Percentiles rank a stretch among this genome's conserved stretches.
phyloP scores from a whole-genome alignment of 2,888 invertebrate genomes.

The Chirona hameri region DNA sequence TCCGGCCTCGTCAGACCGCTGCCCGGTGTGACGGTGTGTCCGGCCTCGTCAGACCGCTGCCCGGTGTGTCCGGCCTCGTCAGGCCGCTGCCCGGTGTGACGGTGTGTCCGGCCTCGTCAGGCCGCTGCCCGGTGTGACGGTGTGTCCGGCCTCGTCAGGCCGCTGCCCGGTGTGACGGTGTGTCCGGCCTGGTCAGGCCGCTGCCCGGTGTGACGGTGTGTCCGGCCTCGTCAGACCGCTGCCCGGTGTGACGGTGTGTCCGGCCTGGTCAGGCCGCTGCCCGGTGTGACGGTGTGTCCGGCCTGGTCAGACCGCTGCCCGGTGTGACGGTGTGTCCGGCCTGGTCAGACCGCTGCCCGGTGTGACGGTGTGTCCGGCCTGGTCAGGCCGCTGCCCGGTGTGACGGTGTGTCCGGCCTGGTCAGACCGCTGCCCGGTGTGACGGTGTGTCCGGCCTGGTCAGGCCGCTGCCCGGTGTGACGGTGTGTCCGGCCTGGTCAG shows the following conservation, averaged over 20 bases:
- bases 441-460: background rate
- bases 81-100: background rate
- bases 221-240: no score
- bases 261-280: background rate
- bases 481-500: background rate
- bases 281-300: background rate
- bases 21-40: no score
- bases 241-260: no score
- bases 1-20: background rate
- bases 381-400: background rate
- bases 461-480: background rate
- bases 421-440: no score
- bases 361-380: background rate
- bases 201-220: no score
- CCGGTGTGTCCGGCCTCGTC: background rate
- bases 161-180: background rate
- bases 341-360: no score
- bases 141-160: background rate
- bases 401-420: background rate
- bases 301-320: background rate
- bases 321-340: background rate
- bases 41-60: no score
- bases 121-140: no score
- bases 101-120: background rate
- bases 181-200: background rate